Evolutionary conservation across 1,140 invertebrate species (phyloP), one percentile per base, ranked within the genome.

Genomic region (Danaus plexippus): DNA sequence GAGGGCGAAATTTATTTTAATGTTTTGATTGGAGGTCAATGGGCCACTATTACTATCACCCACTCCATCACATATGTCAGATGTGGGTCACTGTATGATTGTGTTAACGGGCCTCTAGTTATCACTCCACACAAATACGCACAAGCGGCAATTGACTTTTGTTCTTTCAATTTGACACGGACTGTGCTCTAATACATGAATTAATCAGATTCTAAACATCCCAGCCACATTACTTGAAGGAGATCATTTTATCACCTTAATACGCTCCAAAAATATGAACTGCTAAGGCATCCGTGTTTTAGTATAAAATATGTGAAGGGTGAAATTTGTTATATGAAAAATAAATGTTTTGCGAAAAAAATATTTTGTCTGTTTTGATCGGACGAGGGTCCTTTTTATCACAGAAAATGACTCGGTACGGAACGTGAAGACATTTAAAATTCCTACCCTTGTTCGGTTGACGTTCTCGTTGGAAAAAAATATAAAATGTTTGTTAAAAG

Each of bases 381-480:
- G 54, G 40, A 46, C 43, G 45, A 47, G 53, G 53, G 54, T 53
- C 12, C 49, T 43, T 56, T 54, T 61, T 61, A 50, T 58, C 59
- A 52, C 44, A 11, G 54, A 56, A 52, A 52, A 56, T 45, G 50
- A 51, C 40, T 48, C 45, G 13, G 43, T 7, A 52, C 50, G 50
- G 49, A 46, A 61, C 59, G 50, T 56, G 59, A 53, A 61, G 59
- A 61, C 59, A 61, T 61, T 61, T 61, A 56, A 48, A 61, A 61
- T 61, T 61, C 59, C 59, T 56, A 56, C 59, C 59, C 49, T 61
- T 61, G 54, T 61, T 56, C 49, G 10, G 53, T 52, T 56, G 59
- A 56, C 59, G 54, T 56, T 55, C 52, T 6, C 12, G 49, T 61
- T 56, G 40, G 56, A 58, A 61, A 56, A 56, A 56, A 52, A 47